Conservation (phyloP, 2,888 invertebrate species). For the Pandemis heparana region DNA sequence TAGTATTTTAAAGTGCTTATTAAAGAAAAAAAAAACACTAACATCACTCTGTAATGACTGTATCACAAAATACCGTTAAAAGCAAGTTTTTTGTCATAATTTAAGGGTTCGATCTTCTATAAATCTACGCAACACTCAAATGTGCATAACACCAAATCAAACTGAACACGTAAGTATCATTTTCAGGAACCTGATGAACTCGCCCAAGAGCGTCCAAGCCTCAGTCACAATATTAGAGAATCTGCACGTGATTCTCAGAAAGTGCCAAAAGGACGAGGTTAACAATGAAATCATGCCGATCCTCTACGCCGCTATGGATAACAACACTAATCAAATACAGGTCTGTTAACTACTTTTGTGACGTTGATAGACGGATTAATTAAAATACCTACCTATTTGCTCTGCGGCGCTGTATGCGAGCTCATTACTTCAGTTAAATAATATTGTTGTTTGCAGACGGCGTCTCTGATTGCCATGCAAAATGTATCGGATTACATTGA, state of each 20-base stretch:
- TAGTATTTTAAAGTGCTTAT: too few species aligned
- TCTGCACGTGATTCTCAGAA: conserved; percentile 94
- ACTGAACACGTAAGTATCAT: conserved; percentile 42
- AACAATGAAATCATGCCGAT: conserved; percentile 94
- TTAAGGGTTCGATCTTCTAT: too few species aligned
- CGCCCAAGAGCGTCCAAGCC: conserved; percentile 93
- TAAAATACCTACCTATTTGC: background rate
- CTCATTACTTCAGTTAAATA: background rate
- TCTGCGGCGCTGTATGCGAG: background rate
- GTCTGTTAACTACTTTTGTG: conserved; percentile 73
- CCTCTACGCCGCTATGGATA: conserved; percentile 94
- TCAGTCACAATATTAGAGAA: conserved; percentile 96
- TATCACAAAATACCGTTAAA: too few species aligned
- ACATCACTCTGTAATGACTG: too few species aligned
- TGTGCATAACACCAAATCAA: background rate
- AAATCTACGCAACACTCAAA: too few species aligned
- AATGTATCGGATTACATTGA: conserved; percentile 94
- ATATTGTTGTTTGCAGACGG: conserved; percentile 87
- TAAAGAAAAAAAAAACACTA: too few species aligned
- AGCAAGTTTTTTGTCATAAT: too few species aligned
- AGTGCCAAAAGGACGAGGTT: conserved; percentile 92
- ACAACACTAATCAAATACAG: conserved; percentile 95
- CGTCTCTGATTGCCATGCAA: conserved; percentile 94
- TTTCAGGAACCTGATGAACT: conserved; percentile 89
- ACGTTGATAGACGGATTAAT: conserved; percentile 1